Base-by-base conservation (phyloP, 2,113 vertebrate genomes). In the Dunckerocampus dactyliophorus region DNA sequence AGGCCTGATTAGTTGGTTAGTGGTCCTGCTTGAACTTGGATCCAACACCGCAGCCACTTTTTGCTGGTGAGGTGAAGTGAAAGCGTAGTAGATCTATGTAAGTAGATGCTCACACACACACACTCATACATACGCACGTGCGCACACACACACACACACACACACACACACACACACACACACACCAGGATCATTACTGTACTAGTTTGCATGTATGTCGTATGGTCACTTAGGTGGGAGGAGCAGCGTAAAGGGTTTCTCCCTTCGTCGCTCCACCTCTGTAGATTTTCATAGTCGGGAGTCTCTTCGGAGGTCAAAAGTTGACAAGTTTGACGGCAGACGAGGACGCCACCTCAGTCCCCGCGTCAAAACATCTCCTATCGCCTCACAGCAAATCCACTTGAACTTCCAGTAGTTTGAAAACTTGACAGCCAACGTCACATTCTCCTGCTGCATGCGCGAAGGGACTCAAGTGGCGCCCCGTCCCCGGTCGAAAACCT, bases 131-230 rank as follows among this genome's bases (percentile, higher is more conserved):
- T 11, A 39, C 37, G 11, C 37, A 11, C 37, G 8, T 2, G 8
- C 37, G 11, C 37, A 39, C 37, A 39, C 9, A 39, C 37, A 39
- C 37, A 39, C 37, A 39, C 37, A 39, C 39, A 42, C 10, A 13
- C 39, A 42, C 10, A 59, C 74, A 74, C 58, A 43, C 51, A 53
- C 6, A 51, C 51, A 53, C 24, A 14, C 20, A 53, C 50, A 63
- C 61, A 83, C 75, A 56, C 59, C 82, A 81, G 74, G 77, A 76
- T 87, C 84, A 88, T 81, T 87, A 68, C 77, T 68, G 80, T 89
- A 87, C 80, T 88, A 88, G 85, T 86, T 89, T 91, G 88, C 89
- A 89, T 91, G 90, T 88, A 86, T 88, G 83, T 89, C 83, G 86
- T 89, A 85, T 85, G 88, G 88, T 90, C 86, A 85, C 82, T 81